Conservation (phyloP, 2,888 invertebrate species). For the Trichopoda pennipes region DNA sequence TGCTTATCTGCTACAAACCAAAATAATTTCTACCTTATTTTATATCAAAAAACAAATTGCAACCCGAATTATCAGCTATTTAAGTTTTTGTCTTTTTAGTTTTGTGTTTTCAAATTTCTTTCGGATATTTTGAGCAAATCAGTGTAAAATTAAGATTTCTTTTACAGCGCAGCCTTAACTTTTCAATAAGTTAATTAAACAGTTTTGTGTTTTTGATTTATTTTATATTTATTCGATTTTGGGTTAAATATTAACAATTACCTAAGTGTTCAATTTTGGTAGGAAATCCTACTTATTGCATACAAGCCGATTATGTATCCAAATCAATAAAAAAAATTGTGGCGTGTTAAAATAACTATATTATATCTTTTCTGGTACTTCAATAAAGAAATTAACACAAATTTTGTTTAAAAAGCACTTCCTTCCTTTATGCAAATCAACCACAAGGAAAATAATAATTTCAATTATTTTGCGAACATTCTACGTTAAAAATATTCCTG, state of each 20-base stretch:
- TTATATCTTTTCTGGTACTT: background rate
- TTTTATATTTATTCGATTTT: conserved; percentile 24
- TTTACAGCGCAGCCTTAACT: background rate
- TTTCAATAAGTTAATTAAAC: background rate
- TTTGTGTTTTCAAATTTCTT: too few relatives aligned
- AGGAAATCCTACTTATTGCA: conserved; percentile 33
- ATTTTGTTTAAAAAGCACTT: conserved; percentile 36
- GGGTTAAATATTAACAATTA: conserved; percentile 31
- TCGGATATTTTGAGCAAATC: too few relatives aligned
- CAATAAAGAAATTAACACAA: conserved; percentile 42
- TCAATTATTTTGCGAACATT: conserved; percentile 17
- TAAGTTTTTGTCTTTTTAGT: too few relatives aligned
- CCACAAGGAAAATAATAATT: background rate
- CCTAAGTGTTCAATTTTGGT: conserved; percentile 7
- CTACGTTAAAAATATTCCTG: background rate
- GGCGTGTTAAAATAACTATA: conserved; percentile 35
- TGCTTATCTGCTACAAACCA: too few relatives aligned
- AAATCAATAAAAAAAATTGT: conserved; percentile 35
- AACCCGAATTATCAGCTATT: too few relatives aligned
- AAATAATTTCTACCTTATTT: too few relatives aligned
- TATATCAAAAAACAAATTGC: too few relatives aligned
- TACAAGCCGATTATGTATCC: background rate
- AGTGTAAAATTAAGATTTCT: background rate
- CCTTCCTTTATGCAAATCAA: conserved; percentile 48
- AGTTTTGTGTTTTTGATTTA: background rate